Percentiles rank a stretch among this genome's conserved stretches.
phyloP scores from a whole-genome alignment of 2,797 vertebrate species.

The Acrossocheilus wenchowensis region DNA sequence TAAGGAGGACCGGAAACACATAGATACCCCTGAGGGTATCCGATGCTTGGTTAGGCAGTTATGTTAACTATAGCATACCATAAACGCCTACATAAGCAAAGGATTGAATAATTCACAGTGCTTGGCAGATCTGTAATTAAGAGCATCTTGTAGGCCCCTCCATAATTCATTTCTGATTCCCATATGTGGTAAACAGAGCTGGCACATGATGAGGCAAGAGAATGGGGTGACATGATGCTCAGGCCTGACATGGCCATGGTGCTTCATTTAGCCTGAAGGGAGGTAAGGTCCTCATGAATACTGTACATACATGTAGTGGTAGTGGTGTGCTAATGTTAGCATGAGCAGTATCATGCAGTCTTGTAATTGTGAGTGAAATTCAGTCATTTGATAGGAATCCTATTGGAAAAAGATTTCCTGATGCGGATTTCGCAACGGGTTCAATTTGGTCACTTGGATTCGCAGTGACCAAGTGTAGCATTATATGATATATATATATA shows the following conservation, averaged over 20 bases:
- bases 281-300: constrained; percentile 50
- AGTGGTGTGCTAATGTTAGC: background rate
- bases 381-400: background rate
- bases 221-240: constrained; percentile 68
- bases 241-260: constrained; percentile 61
- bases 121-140: constrained; percentile 72
- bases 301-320: background rate
- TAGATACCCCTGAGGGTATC: constrained; percentile 63
- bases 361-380: background rate
- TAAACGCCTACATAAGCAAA: constrained; percentile 68
- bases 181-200: constrained; percentile 70
- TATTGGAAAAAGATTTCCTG: background rate
- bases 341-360: background rate
- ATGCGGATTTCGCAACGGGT: background rate
- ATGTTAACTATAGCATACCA: constrained; percentile 72
- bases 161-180: constrained; percentile 77
- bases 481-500: too few species aligned
- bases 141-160: constrained; percentile 68
- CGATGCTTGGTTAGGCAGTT: constrained; percentile 68
- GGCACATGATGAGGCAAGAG: constrained; percentile 66
- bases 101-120: constrained; percentile 76
- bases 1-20: constrained; percentile 42
- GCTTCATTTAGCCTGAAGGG: constrained; percentile 66
- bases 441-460: background rate
- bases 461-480: background rate